These are phyloP conservation scores for Trichonephila clavata DNA, from an alignment of 1,140 invertebrate species.

Conservation along the genomic window DNA sequence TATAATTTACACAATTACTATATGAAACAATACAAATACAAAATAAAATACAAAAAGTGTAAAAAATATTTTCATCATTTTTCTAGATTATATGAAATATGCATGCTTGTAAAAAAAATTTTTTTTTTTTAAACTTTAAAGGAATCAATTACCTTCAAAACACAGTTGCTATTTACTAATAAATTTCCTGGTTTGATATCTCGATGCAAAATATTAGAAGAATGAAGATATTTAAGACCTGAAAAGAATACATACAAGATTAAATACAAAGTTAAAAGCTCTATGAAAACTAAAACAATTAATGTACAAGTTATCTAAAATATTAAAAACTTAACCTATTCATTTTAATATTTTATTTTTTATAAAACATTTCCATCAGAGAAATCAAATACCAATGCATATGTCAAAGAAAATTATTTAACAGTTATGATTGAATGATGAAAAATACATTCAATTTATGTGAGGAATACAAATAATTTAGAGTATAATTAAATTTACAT, in stretches of 20 bases:
- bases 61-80: not conserved
- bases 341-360: no score
- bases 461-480: no score
- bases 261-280: no score
- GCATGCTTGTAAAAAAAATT: not conserved
- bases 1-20: not conserved
- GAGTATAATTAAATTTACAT: no score
- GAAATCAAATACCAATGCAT: no score
- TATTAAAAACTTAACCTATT: not conserved
- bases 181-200: conserved; percentile 99
- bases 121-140: no score
- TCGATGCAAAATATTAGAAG: conserved; percentile 97
- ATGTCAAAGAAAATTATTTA: no score
- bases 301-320: not conserved
- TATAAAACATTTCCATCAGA: no score
- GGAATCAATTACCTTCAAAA: conserved; percentile 88
- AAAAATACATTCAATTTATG: no score
- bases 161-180: conserved; percentile 98
- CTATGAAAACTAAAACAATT: no score
- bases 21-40: not conserved
- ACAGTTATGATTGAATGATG: no score
- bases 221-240: conserved; percentile 97
- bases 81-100: not conserved
- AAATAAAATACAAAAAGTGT: not conserved
- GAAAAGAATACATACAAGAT: not conserved